phyloP scores from a whole-genome alignment of 2,113 vertebrate genomes.

The Prinia subflava region DNA sequence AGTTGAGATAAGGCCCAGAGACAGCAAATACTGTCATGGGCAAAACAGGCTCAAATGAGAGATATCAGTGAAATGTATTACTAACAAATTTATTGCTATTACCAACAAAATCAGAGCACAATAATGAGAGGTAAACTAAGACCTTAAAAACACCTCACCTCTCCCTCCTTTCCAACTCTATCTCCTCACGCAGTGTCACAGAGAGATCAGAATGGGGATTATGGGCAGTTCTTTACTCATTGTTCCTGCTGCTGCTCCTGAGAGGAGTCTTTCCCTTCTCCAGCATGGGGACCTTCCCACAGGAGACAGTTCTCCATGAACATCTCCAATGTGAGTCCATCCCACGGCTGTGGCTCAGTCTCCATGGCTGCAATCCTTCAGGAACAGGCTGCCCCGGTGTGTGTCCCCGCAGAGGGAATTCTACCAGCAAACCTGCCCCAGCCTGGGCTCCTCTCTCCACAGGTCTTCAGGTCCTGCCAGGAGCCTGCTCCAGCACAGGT shows the following conservation, averaged over 20 bases:
- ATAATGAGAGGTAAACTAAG: background rate
- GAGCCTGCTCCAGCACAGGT: too few species aligned
- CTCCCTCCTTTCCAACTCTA: background rate
- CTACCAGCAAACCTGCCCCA: background rate
- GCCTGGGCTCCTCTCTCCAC: too few species aligned
- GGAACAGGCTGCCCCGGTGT: rapidly evolving
- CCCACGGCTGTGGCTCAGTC: background rate
- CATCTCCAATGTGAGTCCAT: background rate
- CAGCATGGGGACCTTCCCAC: background rate
- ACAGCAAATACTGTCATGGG: background rate
- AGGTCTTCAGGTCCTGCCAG: too few species aligned
- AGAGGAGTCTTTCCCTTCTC: background rate
- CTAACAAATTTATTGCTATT: background rate
- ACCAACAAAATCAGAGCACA: background rate
- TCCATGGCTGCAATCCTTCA: background rate
- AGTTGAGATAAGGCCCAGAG: background rate
- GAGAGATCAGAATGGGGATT: background rate
- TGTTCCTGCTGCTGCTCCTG: background rate
- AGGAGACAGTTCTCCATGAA: background rate
- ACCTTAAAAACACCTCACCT: background rate
- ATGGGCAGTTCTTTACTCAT: too few species aligned
- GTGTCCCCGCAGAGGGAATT: background rate
- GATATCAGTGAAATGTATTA: background rate
- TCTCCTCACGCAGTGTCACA: rapidly evolving
- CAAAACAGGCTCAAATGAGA: background rate